A percentile compares a stretch with the other conserved stretches of the same genome.
Evolutionary conservation across 2,797 vertebrate species (phyloP).

Genomic region (Acridotheres tristis): DNA sequence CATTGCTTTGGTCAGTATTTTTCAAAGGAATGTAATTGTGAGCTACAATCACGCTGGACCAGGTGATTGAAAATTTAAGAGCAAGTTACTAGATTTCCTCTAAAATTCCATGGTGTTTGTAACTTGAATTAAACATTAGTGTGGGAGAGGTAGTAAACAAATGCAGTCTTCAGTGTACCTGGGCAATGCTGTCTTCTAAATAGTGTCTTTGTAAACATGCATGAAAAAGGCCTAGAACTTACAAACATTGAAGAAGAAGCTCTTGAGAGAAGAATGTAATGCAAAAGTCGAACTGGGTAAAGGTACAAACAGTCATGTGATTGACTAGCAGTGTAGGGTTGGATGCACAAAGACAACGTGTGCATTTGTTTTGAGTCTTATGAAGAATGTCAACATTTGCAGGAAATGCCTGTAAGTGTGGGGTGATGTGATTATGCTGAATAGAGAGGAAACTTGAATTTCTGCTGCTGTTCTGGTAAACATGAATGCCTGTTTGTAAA

Average conservation of each 20-base stretch:
- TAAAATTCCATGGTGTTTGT: not conserved
- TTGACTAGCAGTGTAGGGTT: not conserved
- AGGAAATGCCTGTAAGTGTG: not conserved
- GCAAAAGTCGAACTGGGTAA: not conserved
- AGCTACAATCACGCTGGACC: not conserved
- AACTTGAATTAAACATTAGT: not conserved
- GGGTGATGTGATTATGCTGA: not conserved
- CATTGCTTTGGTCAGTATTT: not conserved
- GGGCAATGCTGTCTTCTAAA: not conserved
- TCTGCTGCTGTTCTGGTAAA: not conserved
- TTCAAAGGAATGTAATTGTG: not conserved
- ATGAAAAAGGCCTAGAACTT: not conserved
- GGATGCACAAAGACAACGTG: not conserved
- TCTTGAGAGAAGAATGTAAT: not conserved
- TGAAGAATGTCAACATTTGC: not conserved
- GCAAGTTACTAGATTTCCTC: not conserved
- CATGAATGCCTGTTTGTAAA: not conserved
- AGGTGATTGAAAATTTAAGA: not conserved
- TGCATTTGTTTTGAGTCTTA: not conserved
- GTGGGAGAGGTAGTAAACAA: not conserved
- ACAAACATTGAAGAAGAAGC: not conserved
- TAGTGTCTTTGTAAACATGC: fast-evolving
- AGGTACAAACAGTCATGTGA: not conserved
- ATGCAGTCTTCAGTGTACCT: not conserved
- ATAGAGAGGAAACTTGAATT: not conserved